Conservation (phyloP, 2,113 vertebrate species). For the Casuarius casuarius region DNA sequence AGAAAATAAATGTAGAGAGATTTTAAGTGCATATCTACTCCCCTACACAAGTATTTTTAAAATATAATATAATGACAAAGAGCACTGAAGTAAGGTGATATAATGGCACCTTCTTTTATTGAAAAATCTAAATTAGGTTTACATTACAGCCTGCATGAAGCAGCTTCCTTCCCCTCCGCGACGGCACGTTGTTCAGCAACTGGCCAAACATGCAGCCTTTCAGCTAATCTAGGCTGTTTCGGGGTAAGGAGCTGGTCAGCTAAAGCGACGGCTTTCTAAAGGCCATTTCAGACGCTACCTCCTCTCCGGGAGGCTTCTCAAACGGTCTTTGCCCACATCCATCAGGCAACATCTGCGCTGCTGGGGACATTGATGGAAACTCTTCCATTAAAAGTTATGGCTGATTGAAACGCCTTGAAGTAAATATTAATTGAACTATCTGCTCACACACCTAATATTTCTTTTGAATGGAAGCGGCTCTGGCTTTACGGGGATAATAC, state of each 20-base stretch:
- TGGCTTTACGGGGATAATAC: neutral
- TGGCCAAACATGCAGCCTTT: neutral
- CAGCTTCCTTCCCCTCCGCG: neutral
- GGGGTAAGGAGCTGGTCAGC: neutral
- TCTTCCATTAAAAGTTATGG: neutral
- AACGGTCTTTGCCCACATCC: neutral
- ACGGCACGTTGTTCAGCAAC: neutral
- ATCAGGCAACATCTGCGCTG: neutral
- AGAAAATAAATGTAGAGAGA: conserved; percentile 63
- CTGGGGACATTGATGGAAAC: neutral
- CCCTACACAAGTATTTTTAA: conserved; percentile 14
- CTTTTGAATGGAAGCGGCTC: neutral
- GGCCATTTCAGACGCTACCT: too few species aligned
- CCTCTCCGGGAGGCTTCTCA: neutral
- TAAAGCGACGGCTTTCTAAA: neutral
- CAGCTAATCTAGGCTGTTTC: neutral
- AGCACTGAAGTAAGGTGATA: conserved; percentile 33
- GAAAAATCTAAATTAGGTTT: conserved; percentile 32
- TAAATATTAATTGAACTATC: neutral
- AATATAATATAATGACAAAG: conserved; percentile 17
- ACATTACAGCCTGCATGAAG: neutral
- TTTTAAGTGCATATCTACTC: conserved; percentile 5
- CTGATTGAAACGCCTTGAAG: neutral
- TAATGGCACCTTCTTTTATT: neutral
- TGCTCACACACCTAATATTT: neutral